Conservation (phyloP, 2,888 invertebrate species). For the Rhamphomyia laevipes region DNA sequence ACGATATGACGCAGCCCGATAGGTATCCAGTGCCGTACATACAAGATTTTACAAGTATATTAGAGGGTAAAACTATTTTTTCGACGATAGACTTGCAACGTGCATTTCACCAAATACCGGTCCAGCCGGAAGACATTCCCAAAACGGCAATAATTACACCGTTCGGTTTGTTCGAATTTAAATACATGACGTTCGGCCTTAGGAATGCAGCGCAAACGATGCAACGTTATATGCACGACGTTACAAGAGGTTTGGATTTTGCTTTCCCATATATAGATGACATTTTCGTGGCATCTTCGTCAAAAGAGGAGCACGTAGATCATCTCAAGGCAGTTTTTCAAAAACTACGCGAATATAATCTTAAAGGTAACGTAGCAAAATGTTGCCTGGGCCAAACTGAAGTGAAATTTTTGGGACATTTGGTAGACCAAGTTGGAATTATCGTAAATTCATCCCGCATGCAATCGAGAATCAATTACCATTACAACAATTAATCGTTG, state of each 20-base stretch:
- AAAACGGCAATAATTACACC: no score
- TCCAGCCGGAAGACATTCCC: no score
- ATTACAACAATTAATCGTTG: no score
- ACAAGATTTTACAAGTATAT: conserved; percentile 18
- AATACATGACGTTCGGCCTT: no score
- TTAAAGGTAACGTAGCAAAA: conserved; percentile 14
- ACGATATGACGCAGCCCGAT: conserved; percentile 23
- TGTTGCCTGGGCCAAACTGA: not conserved
- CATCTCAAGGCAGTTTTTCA: conserved; percentile 15
- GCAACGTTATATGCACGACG: conserved; percentile 22
- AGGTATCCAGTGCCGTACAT: conserved; percentile 24
- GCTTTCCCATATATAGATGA: conserved; percentile 19
- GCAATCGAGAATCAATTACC: no score
- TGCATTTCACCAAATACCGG: no score
- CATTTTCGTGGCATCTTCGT: no score
- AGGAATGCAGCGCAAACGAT: conserved; percentile 27
- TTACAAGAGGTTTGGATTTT: conserved; percentile 16
- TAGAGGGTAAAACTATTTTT: not conserved
- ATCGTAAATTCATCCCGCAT: no score
- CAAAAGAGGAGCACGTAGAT: no score
- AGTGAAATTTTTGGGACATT: conserved; percentile 1
- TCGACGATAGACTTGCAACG: no score
- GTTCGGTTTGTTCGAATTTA: no score
- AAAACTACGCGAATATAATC: conserved; percentile 13
- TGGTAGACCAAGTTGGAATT: no score